A percentile compares a stretch with the other conserved stretches of the same genome.
Conservation (phyloP, 2,888 invertebrate species). For the Stenodema calcarata region DNA sequence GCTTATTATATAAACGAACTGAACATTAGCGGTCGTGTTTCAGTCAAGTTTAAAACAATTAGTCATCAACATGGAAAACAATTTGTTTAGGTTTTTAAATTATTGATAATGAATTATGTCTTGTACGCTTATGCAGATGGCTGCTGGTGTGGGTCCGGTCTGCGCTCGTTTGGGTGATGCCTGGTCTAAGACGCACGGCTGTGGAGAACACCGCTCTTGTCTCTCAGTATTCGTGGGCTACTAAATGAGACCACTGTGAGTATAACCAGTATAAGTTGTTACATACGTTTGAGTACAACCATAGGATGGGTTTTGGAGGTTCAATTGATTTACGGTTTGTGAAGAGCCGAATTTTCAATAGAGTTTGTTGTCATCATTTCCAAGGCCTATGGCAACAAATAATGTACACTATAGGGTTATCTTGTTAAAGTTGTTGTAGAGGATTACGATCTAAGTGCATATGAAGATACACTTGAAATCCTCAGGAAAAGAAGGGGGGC, state of each 20-base stretch:
- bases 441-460: too few relatives aligned
- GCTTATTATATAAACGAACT: too few relatives aligned
- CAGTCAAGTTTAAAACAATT: too few relatives aligned
- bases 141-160: constrained; percentile 67
- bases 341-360: too few relatives aligned
- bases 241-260: constrained; percentile 15
- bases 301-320: neutral
- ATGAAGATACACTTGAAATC: too few relatives aligned
- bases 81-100: neutral
- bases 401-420: too few relatives aligned
- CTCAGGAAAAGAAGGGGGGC: too few relatives aligned
- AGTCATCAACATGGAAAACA: neutral
- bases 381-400: too few relatives aligned
- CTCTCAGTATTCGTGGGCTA: constrained; percentile 47
- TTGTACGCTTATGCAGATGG: constrained; percentile 65
- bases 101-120: neutral
- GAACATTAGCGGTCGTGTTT: too few relatives aligned
- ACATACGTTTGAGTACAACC: too few relatives aligned
- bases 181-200: constrained; percentile 55
- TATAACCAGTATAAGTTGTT: neutral
- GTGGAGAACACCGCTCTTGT: constrained; percentile 56
- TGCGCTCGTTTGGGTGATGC: constrained; percentile 67
- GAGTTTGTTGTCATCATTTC: too few relatives aligned
- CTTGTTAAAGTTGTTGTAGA: too few relatives aligned
- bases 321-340: neutral